Conservation (phyloP, 2,113 vertebrate genomes). For the Marmota flaviventris region DNA sequence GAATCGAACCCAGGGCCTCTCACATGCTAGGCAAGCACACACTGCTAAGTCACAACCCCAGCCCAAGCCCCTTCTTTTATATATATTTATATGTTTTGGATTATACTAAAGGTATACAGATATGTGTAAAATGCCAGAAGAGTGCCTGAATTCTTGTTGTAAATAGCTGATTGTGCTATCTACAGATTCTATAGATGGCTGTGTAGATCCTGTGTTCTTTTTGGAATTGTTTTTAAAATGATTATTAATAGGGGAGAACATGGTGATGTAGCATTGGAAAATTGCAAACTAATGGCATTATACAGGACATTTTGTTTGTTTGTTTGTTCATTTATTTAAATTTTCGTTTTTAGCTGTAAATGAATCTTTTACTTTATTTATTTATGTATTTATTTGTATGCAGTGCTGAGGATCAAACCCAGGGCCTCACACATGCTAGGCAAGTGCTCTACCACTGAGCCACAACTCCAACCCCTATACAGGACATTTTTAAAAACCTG, state of each 20-base stretch:
- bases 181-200: not conserved
- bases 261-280: not conserved
- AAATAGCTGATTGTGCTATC: not conserved
- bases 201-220: constrained; percentile 24
- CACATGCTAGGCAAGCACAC: no score
- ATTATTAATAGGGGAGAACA: not conserved
- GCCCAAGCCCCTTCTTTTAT: not conserved
- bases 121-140: not conserved
- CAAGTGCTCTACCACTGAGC: no score
- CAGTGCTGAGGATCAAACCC: no score
- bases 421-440: no score
- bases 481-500: not conserved
- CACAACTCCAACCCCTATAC: not conserved
- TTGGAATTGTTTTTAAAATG: constrained; percentile 47
- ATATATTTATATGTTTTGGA: not conserved
- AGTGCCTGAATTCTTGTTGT: not conserved
- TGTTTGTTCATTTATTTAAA: no score
- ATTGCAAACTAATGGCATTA: not conserved
- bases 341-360: no score
- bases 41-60: no score
- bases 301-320: not conserved
- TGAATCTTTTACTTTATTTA: no score
- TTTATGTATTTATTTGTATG: no score
- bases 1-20: no score
- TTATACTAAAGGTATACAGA: not conserved